Base-by-base conservation (phyloP, 1,140 invertebrate genomes). In the Orius insidiosus region DNA sequence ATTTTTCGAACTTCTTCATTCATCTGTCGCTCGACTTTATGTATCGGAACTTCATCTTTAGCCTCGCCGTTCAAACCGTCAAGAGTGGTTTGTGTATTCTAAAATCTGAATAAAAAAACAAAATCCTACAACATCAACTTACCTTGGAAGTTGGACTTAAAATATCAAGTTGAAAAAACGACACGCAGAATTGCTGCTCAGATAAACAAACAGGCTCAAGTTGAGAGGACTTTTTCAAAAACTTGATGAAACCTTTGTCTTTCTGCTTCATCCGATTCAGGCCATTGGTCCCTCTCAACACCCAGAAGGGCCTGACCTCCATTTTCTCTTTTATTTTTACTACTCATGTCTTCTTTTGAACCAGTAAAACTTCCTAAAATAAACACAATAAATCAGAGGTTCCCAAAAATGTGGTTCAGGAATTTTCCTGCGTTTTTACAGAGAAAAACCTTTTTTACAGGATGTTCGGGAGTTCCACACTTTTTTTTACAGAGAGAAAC, bases 161-260 rank as follows among this genome's bases (percentile, higher is more conserved):
- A 6, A 71, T 70, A 58, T 88, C 81, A 37, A 96, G 67, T 55
- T 92, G 84, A 58, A 98, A 92, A 66, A 97, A 98, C 30, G 76
- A 71, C 8, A 88, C 78, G 62, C 89, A 96, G 67, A 98, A 98
- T 52, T 90, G 79, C 66, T 98, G 93, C 62, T 98, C 94, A 14
- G 81, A 80, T 33, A 95, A 68, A 61, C 92, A 95, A 49, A 93
- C 76, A 16, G 85, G 85, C 60, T 95, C 89, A 40, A 96, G 69
- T 58, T 93, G 78, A 80, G 6, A 97, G 64, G 13, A 92, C 78
- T 59, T 77, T 72, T 58, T 89, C 83, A 35, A 89, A 65, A 11
- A 85, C 68, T 37, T 74, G 72, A 59, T 85, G 80, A 60, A 78
- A 78, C 48, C 68, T 60, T 47, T 67, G 60, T 42, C 74, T 60